Base-by-base conservation (phyloP, 1,140 invertebrate genomes). In the Drosophila subpulchrella region DNA sequence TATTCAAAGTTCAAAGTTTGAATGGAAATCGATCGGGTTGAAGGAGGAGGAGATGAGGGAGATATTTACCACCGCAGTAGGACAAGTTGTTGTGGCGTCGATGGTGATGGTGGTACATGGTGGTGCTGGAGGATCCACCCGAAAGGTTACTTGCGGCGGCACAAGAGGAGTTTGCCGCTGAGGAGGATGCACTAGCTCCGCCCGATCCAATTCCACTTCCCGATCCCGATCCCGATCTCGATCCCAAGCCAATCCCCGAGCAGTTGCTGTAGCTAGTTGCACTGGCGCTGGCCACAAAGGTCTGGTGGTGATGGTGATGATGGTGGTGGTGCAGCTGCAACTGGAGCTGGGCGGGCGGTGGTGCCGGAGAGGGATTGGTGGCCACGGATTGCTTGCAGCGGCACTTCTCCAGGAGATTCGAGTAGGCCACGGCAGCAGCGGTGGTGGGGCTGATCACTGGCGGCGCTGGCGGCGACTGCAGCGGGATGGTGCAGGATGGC, bases 11-110 rank as follows among this genome's bases (percentile, higher is more conserved):
- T 61, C 41, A 57, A 42, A 58, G 27, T 24, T 57, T 34, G 5
- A 20, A 65, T n/a, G 10, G n/a, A 61, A 41, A 53, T 30, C 36
- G 36, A 66, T 24, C 11, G 46, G 20, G 32, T 20, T 17, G 6
- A 4, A n/a, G 12, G 36, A 47, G 1, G 17, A 46, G 27, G 17
- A 46, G 27, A 20, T 15, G 17, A 24, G 44, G 27, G 15, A 6
- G 20, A 71, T 90, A 92, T 85, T 91, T 92, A 92, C 91, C 91
- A 74, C 90, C 90, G 65, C 91, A 92, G 71, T 92, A 92, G 62
- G 91, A 91, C 56, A 92, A 72, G 61, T 92, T 91, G 66, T 92
- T 92, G 75, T 92, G 91, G 44, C 91, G 91, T 47, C 91, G 55
- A 61, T 86, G 83, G 34, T 86, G 82, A 46, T 88, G 84, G 42